Evolutionary conservation across 2,888 invertebrate species (phyloP), one percentile per base, ranked within the genome.

Genomic region (Poecilobothrus nobilitatus): DNA sequence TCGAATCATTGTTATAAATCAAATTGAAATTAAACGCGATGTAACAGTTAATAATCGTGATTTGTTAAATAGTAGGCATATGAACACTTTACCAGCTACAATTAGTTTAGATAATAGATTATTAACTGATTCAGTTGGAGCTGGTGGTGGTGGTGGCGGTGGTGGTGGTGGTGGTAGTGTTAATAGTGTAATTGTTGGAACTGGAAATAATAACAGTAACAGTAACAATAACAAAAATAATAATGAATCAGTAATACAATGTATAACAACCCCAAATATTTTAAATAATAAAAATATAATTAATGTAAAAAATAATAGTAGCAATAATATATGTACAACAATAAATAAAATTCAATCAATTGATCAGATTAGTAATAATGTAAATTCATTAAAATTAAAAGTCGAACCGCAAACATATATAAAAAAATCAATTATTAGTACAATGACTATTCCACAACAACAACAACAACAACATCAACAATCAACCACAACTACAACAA

Each of bases 281-380:
- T 12, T n/a, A 53, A 53, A n/a, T 53, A 53, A 53, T 53, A 53
- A 53, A 12, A 53, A 18, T 41, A 8, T 12, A 12, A 41, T 12
- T 62, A 62, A 62, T 62, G 8, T n/a, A n/a, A 62, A 62, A n/a
- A 21, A 21, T 62, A n/a, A 62, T 62, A n/a, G n/a, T 62, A 20
- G n/a, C n/a, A n/a, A n/a, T n/a, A n/a, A n/a, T n/a, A n/a, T n/a
- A 62, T 63, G 63, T 64, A 64, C 15, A 33, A 64, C 15, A 64
- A 27, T 33, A 12, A 64, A 64, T 27, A 64, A 33, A 27, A 53
- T 53, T 1, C 53, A 53, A 53, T 53, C n/a, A 18, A 10, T 10
- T 63, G 63, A 63, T 18, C 27, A 63, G 3, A 27, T 12, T 27
- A 27, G 27, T 63, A 63, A 15, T 63, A 18, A 63, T 12, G 15